Conservation (phyloP, 2,888 invertebrate genomes). For the Tipula unca region DNA sequence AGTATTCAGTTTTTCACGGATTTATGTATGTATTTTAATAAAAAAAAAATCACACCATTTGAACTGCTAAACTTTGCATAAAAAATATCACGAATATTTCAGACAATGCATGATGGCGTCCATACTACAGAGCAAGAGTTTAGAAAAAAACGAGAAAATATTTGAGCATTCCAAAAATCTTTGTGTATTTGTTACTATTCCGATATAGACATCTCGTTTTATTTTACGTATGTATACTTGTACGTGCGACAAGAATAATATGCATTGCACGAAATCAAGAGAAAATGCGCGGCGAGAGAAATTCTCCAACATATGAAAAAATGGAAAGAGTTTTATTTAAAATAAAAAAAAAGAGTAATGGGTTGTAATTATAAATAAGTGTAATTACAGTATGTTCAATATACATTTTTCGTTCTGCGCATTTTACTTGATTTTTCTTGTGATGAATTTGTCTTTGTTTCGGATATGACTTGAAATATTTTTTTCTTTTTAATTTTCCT, state of each 20-base stretch:
- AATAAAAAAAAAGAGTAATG: background rate
- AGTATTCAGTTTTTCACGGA: background rate
- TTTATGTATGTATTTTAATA: background rate
- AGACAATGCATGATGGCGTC: slow-evolving; percentile 2
- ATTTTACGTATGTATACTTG: background rate
- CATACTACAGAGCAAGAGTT: background rate
- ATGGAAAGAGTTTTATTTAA: no score
- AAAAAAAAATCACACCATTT: background rate
- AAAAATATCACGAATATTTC: background rate
- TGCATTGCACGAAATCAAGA: background rate
- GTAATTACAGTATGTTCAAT: background rate
- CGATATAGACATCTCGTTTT: background rate
- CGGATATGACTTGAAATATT: background rate
- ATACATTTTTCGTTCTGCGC: background rate
- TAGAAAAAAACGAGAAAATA: background rate
- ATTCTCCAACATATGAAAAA: background rate
- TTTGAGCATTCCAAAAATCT: background rate
- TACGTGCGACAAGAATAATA: background rate
- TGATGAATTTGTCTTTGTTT: background rate
- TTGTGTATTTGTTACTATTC: background rate
- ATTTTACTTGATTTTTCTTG: background rate
- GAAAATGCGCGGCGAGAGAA: background rate
- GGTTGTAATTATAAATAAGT: background rate
- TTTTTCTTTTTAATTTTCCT: background rate
- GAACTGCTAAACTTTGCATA: background rate